Base-by-base conservation (phyloP, 1,140 invertebrate genomes). In the Sycophila sp. region DNA sequence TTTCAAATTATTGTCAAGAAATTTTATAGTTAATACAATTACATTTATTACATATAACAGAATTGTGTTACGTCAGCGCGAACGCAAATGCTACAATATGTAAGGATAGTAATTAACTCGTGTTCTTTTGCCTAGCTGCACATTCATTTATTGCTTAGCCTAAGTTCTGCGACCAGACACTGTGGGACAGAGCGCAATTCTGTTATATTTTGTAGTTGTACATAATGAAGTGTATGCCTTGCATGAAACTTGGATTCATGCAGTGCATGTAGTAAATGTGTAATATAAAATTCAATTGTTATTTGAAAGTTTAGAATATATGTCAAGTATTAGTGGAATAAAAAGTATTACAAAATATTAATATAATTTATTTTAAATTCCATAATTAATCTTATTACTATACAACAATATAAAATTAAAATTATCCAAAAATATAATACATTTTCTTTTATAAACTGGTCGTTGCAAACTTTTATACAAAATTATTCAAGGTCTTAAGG, bases 321-420 rank as follows among this genome's bases (percentile, higher is more conserved):
- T 75, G 53, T 68, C 34, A 71, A 75, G 70, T 80, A 75, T 79
- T 78, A 77, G 19, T 49, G 42, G 71, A 71, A 77, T 76, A 76
- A 77, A 74, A 47, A 24, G 53, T 42, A 45, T 24, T 69, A 60
- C 62, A 70, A 68, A 69, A 59, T 55, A 24, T 71, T 47, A 70
- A 67, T 24, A 68, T 53, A 7, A 42, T 24, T 40, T 15, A 47
- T 11, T 69, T 64, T 45, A 51, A 47, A 62, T 59, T 15, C 32
- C 36, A n/a, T 65, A 11, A 55, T 40, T 40, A 47, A 15, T 36
- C 51, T 15, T 17, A 17, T 32, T 34, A 13, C 34, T 56, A 30
- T 34, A 34, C 7, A 34, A 56, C 15, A 17, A 8, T n/a, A 34
- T 17, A 32, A 56, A 11, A 56, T 15, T 17, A 17, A n/a, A 17